Base-by-base conservation (phyloP, 2,113 vertebrate species). In the Clarias batrachus region DNA sequence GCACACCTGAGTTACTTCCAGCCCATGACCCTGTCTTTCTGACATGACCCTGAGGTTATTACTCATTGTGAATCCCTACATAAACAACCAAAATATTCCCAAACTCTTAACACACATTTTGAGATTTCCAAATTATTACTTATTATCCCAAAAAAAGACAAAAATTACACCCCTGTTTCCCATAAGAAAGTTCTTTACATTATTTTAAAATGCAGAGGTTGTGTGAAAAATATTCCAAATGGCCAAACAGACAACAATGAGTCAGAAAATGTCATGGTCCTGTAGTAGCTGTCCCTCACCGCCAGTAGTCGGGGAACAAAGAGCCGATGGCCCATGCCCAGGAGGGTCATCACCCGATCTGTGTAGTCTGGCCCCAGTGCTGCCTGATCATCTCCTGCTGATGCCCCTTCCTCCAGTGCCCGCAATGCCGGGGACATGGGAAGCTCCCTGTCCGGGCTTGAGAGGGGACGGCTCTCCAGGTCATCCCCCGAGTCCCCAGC, bases 241-340 rank as follows among this genome's bases (percentile, higher is more conserved):
- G 52, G 10, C 6, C 52, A 78, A 27, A 52, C 9, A 48, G 21
- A 48, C 70, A 23, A 74, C 8, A 25, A 10, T 4, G 23, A 52
- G 25, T 54, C 48, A 77, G 5, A 54, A 77, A 27, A 56, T 1
- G 0, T 37, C 2, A 7, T 17, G 12, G 73, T 56, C 52, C 27
- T 7, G 52, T 27, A 25, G 68, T 87, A 6, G 25, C 54, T 60
- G 71, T 85, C 90, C 95, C 98, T 99, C 97, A 99, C 98, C 98
- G 98, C 97, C 93, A 99, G 95, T 88, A 99, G 96, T 89, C 95
- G 96, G 90, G 98, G 98, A 88, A 99, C 98, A 91, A 99, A 99
- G 84, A 99, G 96, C 30, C 98, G 97, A 95, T 99, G 98, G 93
- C 98, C 97, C 98, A 99, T 99, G 73, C 98, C 98, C 93, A 99